A percentile compares a stretch with the other conserved stretches of the same genome.
Conservation (phyloP, 2,888 invertebrate species). For the Conops quadrifasciatus region DNA sequence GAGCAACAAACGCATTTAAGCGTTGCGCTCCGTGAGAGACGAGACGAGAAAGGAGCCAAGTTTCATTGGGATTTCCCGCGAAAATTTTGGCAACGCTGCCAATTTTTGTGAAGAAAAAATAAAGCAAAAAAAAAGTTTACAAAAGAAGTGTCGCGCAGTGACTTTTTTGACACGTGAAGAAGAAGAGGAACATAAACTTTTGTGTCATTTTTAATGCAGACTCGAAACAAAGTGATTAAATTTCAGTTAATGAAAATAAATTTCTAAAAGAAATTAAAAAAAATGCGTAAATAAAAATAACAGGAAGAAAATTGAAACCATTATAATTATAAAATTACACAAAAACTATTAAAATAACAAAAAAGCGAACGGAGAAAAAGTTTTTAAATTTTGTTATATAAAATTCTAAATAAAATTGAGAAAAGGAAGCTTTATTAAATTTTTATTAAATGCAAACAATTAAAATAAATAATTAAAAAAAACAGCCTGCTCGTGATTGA, state of each 20-base stretch:
- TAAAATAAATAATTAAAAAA: too few species aligned
- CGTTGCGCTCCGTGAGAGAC: slow-evolving; percentile 6
- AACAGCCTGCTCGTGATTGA: too few species aligned
- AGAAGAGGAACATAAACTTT: background rate
- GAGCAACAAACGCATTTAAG: background rate
- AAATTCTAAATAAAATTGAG: too few species aligned
- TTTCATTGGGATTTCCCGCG: slow-evolving; percentile 63
- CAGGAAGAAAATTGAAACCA: too few species aligned
- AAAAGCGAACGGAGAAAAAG: too few species aligned
- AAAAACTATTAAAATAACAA: background rate
- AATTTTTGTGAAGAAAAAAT: slow-evolving; percentile 40
- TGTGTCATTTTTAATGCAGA: slow-evolving; percentile 17
- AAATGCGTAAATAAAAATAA: background rate
- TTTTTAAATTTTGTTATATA: too few species aligned
- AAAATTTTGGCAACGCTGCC: slow-evolving; percentile 53
- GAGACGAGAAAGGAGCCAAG: slow-evolving; percentile 20
- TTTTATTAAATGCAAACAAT: too few species aligned
- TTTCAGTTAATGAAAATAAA: background rate
- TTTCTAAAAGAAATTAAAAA: slow-evolving; percentile 11
- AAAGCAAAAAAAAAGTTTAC: slow-evolving; percentile 15
- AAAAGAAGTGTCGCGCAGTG: slow-evolving; percentile 32
- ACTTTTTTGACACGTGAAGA: slow-evolving; percentile 30
- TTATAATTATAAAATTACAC: slow-evolving; percentile 7
- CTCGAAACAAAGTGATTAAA: background rate
- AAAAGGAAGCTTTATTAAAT: too few species aligned